Percentiles rank a stretch among this genome's conserved stretches.
These are phyloP conservation scores for Marronus borbonicus DNA, from an alignment of 2,888 invertebrate species.

Conservation along the genomic window DNA sequence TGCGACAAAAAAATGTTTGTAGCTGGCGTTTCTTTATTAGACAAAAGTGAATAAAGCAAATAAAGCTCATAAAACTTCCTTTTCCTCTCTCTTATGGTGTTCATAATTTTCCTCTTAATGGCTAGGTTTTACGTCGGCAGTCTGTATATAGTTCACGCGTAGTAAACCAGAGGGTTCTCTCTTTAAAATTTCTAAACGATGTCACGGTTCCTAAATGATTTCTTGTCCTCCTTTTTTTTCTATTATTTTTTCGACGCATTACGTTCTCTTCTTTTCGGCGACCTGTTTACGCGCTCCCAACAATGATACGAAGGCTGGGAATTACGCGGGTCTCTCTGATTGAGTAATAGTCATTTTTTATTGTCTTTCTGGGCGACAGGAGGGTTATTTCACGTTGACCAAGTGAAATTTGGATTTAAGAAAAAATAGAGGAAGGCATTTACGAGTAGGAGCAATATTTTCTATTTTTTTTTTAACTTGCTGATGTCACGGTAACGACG, in stretches of 20 bases:
- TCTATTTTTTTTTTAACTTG: too few relatives aligned
- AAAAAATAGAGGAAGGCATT: too few relatives aligned
- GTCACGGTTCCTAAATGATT: constrained; percentile 37
- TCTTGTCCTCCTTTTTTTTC: constrained; percentile 11
- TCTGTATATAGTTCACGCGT: too few relatives aligned
- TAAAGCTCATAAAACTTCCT: too few relatives aligned
- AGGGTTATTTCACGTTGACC: background rate
- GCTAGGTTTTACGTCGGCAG: too few relatives aligned
- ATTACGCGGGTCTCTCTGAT: background rate
- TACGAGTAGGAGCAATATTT: too few relatives aligned
- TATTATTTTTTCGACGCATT: background rate
- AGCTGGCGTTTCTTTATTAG: too few relatives aligned
- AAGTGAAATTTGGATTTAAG: background rate
- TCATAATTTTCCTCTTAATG: too few relatives aligned
- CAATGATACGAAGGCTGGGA: background rate
- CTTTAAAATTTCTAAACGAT: constrained; percentile 23
- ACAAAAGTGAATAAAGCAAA: too few relatives aligned
- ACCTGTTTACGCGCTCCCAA: background rate
- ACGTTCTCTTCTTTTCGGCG: background rate
- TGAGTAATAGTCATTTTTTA: constrained; percentile 12
- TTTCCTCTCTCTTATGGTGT: too few relatives aligned
- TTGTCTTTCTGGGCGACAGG: background rate
- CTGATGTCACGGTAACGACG: too few relatives aligned
- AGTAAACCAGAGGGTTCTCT: background rate
- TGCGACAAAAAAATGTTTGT: too few relatives aligned